phyloP scores from a whole-genome alignment of 2,797 vertebrate species.

The Adelosebastes latens region DNA sequence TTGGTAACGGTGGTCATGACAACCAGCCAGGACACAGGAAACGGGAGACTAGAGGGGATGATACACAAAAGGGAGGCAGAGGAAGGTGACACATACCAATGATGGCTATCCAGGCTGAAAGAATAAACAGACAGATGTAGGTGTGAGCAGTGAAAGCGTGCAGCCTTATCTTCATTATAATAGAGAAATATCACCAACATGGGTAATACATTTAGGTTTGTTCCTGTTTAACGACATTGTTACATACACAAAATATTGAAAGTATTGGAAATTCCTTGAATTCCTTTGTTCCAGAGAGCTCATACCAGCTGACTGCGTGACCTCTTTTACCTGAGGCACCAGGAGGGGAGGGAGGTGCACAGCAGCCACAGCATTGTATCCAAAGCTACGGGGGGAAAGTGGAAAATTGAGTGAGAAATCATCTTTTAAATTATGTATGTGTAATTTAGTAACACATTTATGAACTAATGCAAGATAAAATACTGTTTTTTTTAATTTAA shows the following conservation, averaged over 20 bases:
- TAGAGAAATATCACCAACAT: background rate
- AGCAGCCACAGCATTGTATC: background rate
- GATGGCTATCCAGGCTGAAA: slow-evolving; percentile 9
- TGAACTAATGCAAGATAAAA: background rate
- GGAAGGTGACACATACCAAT: slow-evolving; percentile 48
- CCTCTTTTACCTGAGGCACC: slow-evolving; percentile 10
- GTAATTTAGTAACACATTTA: background rate
- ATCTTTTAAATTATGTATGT: background rate
- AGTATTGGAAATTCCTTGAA: background rate
- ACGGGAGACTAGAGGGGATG: slow-evolving; percentile 50
- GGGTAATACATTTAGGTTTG: background rate
- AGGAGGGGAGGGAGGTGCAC: background rate
- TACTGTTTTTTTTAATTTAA: background rate
- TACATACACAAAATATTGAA: background rate
- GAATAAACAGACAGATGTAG: background rate
- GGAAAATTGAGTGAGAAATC: background rate
- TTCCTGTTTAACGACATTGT: background rate
- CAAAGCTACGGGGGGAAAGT: background rate
- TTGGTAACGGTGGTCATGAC: slow-evolving; percentile 83
- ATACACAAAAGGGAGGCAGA: slow-evolving; percentile 52
- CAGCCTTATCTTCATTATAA: background rate
- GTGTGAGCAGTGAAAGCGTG: background rate
- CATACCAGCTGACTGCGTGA: background rate
- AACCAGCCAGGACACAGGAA: slow-evolving; percentile 76
- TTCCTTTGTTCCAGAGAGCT: background rate